A percentile compares a stretch with the other conserved stretches of the same genome.
Evolutionary conservation across 2,113 vertebrate genomes (phyloP).

Genomic region (Ceyx cyanopectus): DNA sequence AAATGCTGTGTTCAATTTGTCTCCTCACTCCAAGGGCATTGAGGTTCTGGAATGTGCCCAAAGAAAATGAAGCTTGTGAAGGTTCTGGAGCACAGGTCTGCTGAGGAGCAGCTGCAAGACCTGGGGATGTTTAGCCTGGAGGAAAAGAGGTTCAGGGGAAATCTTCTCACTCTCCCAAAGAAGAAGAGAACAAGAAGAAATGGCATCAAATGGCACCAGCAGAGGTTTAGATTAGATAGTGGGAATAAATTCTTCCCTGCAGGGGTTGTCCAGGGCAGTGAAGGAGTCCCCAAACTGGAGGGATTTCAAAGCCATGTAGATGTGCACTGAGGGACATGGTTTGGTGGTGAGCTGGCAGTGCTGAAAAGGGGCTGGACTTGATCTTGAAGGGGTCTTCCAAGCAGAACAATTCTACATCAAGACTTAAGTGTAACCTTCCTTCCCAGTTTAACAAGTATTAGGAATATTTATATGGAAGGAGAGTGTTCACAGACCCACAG

Average conservation of each 20-base stretch:
- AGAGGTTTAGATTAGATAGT: neutral
- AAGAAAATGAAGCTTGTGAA: neutral
- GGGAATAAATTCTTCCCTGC: neutral
- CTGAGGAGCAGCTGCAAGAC: too few relatives aligned
- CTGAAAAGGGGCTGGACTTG: neutral
- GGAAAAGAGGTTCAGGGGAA: neutral
- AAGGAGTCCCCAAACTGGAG: neutral
- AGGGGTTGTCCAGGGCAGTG: neutral
- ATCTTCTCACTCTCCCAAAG: neutral
- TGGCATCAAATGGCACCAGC: neutral
- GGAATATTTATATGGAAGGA: neutral
- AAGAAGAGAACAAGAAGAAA: neutral
- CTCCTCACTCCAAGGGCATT: rapidly evolving
- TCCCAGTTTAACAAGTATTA: neutral
- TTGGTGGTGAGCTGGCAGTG: neutral
- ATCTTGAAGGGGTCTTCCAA: neutral
- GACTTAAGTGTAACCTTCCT: neutral
- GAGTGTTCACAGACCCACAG: neutral
- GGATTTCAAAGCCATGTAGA: neutral
- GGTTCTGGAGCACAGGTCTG: neutral
- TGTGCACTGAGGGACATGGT: neutral
- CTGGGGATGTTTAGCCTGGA: neutral
- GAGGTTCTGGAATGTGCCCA: neutral
- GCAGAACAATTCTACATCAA: neutral
- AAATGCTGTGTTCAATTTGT: neutral